Evolutionary conservation across 2,888 invertebrate genomes (phyloP).

Genomic region (Cordylochernes scorpioides): DNA sequence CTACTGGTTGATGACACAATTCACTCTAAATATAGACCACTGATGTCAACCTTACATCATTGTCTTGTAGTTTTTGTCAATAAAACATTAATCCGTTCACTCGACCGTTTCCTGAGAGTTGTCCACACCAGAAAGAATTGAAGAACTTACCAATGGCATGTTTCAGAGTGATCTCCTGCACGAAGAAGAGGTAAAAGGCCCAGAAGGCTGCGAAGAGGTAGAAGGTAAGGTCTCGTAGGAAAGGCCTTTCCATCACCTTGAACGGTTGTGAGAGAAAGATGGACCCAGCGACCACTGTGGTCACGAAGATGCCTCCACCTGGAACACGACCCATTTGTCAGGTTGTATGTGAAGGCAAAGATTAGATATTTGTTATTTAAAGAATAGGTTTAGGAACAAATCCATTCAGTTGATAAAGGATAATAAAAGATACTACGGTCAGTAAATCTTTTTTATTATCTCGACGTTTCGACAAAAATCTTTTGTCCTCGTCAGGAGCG

Average conservation of each 20-base stretch:
- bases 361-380: no score
- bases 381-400: no score
- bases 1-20: background rate
- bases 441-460: no score
- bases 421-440: no score
- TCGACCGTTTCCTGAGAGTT: no score
- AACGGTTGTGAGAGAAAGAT: constrained; percentile 31
- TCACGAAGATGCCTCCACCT: constrained; percentile 35
- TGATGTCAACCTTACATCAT: no score
- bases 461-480: no score
- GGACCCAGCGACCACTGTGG: constrained; percentile 31
- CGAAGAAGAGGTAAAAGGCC: constrained; percentile 26
- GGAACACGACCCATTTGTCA: constrained; percentile 4
- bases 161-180: constrained; percentile 25
- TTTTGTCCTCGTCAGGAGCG: no score
- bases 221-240: constrained; percentile 28
- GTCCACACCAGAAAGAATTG: background rate
- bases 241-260: constrained; percentile 25
- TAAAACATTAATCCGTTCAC: no score
- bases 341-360: background rate
- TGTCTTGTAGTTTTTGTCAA: no score
- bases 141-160: constrained; percentile 25
- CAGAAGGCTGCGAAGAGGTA: constrained; percentile 27
- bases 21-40: background rate
- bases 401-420: background rate